Percentiles rank a stretch among this genome's conserved stretches.
Conservation (phyloP, 1,140 invertebrate genomes). For the Whitmania pigra region DNA sequence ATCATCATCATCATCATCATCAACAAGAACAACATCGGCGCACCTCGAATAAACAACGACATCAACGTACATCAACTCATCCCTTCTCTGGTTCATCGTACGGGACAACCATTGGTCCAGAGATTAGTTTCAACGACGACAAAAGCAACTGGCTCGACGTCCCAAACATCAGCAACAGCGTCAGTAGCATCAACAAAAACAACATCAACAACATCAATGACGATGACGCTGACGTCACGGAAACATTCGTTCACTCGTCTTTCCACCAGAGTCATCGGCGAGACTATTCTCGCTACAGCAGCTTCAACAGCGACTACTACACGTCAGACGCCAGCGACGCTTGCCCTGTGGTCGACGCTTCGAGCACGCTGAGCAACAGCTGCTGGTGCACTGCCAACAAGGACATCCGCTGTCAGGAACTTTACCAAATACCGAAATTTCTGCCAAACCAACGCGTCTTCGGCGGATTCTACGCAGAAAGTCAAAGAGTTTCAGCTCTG, state of each 20-base stretch:
- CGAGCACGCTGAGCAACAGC: not conserved
- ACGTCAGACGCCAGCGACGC: not conserved
- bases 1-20: not conserved
- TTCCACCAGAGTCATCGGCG: not conserved
- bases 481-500: not conserved
- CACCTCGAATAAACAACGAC: not conserved
- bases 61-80: not conserved
- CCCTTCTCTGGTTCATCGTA: not conserved
- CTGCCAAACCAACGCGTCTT: not conserved
- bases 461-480: not conserved
- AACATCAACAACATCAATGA: not conserved
- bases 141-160: not conserved
- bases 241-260: not conserved
- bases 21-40: not conserved
- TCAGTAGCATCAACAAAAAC: too few relatives aligned
- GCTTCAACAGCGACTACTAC: not conserved
- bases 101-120: not conserved
- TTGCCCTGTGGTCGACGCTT: not conserved
- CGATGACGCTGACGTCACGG: not conserved
- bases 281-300: not conserved
- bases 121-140: not conserved
- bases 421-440: not conserved
- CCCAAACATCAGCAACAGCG: not conserved
- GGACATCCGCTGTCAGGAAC: not conserved
- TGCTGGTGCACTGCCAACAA: conserved; percentile 1